A percentile compares a stretch with the other conserved stretches of the same genome.
Evolutionary conservation across 1,140 invertebrate genomes (phyloP).

Genomic region (Camponotus floridanus): DNA sequence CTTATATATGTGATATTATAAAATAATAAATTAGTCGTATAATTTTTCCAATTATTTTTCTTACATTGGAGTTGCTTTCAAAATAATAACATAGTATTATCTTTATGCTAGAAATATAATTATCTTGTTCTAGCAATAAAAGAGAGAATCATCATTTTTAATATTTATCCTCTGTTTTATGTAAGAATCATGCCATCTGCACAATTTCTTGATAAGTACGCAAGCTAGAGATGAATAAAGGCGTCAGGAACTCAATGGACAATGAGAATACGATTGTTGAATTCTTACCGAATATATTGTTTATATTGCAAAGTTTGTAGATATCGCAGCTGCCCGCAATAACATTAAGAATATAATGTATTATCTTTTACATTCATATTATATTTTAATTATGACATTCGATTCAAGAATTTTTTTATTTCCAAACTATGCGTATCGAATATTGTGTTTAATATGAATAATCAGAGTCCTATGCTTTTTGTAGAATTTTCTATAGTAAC

Average conservation of each 20-base stretch:
- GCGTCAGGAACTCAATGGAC: slow-evolving; percentile 94
- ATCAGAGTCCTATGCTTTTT: background rate
- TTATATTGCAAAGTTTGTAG: slow-evolving; percentile 88
- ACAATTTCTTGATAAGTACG: background rate
- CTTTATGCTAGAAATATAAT: background rate
- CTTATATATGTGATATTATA: background rate
- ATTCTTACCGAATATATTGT: slow-evolving; percentile 97
- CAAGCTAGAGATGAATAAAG: slow-evolving; percentile 53
- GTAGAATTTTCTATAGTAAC: background rate
- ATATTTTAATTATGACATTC: slow-evolving; percentile 42
- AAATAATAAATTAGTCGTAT: background rate
- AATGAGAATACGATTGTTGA: slow-evolving; percentile 98
- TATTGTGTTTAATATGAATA: background rate
- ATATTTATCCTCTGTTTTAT: slow-evolving; percentile 5
- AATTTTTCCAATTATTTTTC: slow-evolving; percentile 16
- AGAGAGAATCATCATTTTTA: background rate
- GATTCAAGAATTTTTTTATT: slow-evolving; percentile 16
- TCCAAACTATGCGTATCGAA: background rate
- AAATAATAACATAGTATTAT: background rate
- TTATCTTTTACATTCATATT: slow-evolving; percentile 20
- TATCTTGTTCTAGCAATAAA: background rate
- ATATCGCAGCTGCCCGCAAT: slow-evolving; percentile 66
- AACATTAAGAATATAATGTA: slow-evolving; percentile 57
- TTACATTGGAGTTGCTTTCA: background rate
- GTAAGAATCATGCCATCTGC: background rate